Conservation (phyloP, 1,140 invertebrate species). For the Aricia agestis region DNA sequence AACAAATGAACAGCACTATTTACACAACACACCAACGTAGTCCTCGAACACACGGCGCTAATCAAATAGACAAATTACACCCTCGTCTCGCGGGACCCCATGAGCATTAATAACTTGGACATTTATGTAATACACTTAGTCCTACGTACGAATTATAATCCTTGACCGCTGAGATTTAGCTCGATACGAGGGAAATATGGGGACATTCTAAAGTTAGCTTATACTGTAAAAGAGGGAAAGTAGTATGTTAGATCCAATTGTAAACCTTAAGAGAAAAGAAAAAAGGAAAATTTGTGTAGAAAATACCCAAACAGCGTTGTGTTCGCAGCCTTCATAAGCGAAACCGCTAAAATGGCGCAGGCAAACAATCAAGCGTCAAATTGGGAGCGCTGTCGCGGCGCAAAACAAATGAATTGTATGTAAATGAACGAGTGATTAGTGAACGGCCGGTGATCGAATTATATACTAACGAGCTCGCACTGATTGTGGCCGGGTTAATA, state of each 20-base stretch:
- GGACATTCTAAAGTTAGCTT: not conserved
- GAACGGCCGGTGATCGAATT: conserved; percentile 49
- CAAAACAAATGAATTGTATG: conserved; percentile 57
- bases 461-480: conserved; percentile 44
- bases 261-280: no score
- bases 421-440: conserved; percentile 56
- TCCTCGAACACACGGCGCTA: conserved; percentile 19
- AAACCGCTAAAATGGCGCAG: conserved; percentile 40
- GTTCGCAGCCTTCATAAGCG: conserved; percentile 17
- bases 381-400: conserved; percentile 40
- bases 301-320: conserved; percentile 8
- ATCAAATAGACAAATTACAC: conserved; percentile 20
- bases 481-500: conserved; percentile 37
- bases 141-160: not conserved
- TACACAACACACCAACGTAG: conserved; percentile 30
- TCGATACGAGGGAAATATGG: not conserved
- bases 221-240: no score
- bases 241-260: no score
- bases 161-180: not conserved
- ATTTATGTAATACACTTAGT: not conserved
- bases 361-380: conserved; percentile 44
- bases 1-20: conserved; percentile 28
- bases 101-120: conserved; percentile 5
- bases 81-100: conserved; percentile 8
- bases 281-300: no score